Conservation (phyloP, 2,888 invertebrate genomes). For the Pristionchus arcanus region DNA sequence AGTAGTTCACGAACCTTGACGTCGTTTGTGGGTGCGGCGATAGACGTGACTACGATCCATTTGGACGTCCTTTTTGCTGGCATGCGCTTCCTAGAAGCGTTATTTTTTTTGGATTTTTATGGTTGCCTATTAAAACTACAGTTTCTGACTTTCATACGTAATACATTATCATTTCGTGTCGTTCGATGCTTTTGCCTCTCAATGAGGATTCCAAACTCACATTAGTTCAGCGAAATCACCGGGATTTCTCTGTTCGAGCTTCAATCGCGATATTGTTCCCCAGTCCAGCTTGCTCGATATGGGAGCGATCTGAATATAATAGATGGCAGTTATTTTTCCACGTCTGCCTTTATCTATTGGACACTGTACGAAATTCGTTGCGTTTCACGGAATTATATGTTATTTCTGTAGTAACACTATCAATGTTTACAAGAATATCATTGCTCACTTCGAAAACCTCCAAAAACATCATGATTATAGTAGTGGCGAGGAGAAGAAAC, state of each 20-base stretch:
- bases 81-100: background rate
- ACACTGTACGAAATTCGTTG: background rate
- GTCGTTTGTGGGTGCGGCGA: slow-evolving; percentile 60
- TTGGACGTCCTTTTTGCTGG: slow-evolving; percentile 43
- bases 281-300: background rate
- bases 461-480: background rate
- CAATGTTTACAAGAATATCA: background rate
- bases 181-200: no score
- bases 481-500: background rate
- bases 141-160: no score
- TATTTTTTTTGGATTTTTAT: background rate
- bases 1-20: slow-evolving; percentile 55
- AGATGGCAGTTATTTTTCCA: no score
- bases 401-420: background rate
- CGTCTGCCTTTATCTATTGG: no score
- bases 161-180: no score
- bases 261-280: slow-evolving; percentile 28
- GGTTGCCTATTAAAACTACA: no score
- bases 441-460: slow-evolving; percentile 3
- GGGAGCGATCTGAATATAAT: background rate
- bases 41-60: slow-evolving; percentile 61
- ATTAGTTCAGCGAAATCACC: background rate
- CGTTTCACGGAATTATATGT: background rate
- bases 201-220: background rate
- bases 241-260: background rate